Evolutionary conservation across 2,113 vertebrate species (phyloP).

Genomic region (Chaetura pelagica): DNA sequence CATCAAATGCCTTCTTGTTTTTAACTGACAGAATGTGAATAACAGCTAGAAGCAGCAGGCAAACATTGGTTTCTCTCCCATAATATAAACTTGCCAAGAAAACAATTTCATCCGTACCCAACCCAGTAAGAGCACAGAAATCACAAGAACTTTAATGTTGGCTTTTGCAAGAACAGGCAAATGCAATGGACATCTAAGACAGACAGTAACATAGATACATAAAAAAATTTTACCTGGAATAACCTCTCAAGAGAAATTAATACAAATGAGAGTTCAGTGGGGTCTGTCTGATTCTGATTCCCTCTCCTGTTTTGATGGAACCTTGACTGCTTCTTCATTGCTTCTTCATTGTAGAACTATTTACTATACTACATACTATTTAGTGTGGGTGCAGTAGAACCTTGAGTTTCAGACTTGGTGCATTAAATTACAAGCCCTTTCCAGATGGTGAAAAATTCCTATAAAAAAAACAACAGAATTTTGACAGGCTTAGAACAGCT

Average conservation of each 20-base stretch:
- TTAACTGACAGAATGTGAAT: not conserved
- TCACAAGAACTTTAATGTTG: not conserved
- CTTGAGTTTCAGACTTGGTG: not conserved
- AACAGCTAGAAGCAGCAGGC: not conserved
- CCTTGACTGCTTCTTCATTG: not conserved
- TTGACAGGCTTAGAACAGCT: not conserved
- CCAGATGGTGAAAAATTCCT: not conserved
- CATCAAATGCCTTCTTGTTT: not conserved
- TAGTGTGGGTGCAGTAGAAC: not conserved
- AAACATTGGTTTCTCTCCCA: not conserved
- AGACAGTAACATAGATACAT: not conserved
- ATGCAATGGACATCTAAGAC: accelerated
- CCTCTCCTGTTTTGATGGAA: not conserved
- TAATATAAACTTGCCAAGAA: not conserved
- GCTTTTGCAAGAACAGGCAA: not conserved
- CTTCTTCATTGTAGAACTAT: not conserved
- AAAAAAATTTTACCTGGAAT: not conserved
- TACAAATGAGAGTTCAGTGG: not conserved
- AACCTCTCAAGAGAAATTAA: not conserved
- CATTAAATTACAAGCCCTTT: not conserved
- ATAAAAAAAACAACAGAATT: not conserved
- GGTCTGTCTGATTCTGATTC: not conserved
- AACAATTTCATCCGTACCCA: not conserved
- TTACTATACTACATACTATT: not conserved
- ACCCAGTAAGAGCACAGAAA: not conserved